Evolutionary conservation across 2,888 invertebrate species (phyloP).

Genomic region (Drosophila nr. medialis): DNA sequence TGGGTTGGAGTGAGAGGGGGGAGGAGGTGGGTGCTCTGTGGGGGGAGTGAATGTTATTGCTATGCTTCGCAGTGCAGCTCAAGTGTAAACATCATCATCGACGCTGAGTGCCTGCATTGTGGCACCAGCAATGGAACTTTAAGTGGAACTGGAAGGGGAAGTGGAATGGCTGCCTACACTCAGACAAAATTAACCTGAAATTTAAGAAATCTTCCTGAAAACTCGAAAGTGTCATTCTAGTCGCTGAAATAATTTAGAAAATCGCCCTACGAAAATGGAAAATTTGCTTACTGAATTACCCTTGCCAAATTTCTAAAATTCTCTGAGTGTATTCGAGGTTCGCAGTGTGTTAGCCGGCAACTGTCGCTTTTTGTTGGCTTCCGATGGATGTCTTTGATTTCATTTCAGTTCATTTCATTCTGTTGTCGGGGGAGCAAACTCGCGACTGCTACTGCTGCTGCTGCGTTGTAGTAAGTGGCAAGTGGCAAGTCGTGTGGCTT

Average conservation of each 20-base stretch:
- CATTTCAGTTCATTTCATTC: conserved; percentile 81
- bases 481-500: conserved; percentile 41
- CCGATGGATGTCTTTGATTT: conserved; percentile 79
- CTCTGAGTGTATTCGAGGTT: conserved; percentile 9
- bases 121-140: conserved; percentile 8
- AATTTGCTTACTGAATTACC: neutral
- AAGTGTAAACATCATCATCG: conserved; percentile 77
- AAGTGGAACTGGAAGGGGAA: conserved; percentile 32
- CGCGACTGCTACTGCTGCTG: conserved; percentile 52
- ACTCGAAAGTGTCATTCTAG: neutral
- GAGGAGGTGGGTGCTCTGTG: neutral
- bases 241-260: neutral
- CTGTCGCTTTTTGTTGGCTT: conserved; percentile 64
- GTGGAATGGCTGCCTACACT: conserved; percentile 19
- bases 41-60: conserved; percentile 1
- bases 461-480: conserved; percentile 36
- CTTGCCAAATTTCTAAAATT: neutral
- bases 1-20: neutral
- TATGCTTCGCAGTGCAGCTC: conserved; percentile 66
- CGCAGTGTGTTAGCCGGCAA: conserved; percentile 19
- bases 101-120: conserved; percentile 15
- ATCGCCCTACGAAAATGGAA: too few species aligned
- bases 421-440: conserved; percentile 51
- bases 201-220: neutral
- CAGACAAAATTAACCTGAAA: neutral